Conservation (phyloP, 1,140 invertebrate genomes). For the Drosophila arawakana region DNA sequence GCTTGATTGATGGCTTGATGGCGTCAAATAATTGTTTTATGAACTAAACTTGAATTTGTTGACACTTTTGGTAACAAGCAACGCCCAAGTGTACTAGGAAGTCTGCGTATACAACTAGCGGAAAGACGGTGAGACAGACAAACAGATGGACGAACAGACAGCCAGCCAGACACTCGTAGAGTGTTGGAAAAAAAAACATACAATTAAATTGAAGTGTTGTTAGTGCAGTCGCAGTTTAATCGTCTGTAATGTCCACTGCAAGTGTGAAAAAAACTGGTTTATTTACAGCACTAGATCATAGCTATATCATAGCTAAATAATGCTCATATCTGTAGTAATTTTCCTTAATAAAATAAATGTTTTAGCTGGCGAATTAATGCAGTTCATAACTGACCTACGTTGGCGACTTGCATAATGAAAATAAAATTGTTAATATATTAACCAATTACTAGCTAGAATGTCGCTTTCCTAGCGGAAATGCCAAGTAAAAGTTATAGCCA, state of each 20-base stretch:
- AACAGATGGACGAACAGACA: too few relatives aligned
- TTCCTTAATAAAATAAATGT: conserved; percentile 65
- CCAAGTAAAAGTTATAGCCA: too few relatives aligned
- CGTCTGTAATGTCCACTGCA: too few relatives aligned
- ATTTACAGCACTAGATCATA: conserved; percentile 23
- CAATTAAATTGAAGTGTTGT: too few relatives aligned
- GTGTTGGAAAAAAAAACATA: too few relatives aligned
- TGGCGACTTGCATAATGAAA: conserved; percentile 28
- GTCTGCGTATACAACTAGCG: too few relatives aligned
- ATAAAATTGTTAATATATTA: conserved; percentile 7
- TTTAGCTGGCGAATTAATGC: conserved; percentile 38
- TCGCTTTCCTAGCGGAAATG: conserved; percentile 5
- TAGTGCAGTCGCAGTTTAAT: too few relatives aligned
- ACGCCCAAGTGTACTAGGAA: too few relatives aligned
- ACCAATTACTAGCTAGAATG: background rate
- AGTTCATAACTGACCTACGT: conserved; percentile 61
- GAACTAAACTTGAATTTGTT: conserved; percentile 21
- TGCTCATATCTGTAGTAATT: conserved; percentile 49
- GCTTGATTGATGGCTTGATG: background rate
- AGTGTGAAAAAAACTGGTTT: conserved; percentile 61
- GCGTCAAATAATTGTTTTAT: background rate
- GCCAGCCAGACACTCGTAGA: too few relatives aligned
- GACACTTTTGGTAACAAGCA: too few relatives aligned
- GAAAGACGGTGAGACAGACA: too few relatives aligned
- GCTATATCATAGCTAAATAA: background rate